Evolutionary conservation across 2,888 invertebrate genomes (phyloP).

Genomic region (Ceramica pisi): DNA sequence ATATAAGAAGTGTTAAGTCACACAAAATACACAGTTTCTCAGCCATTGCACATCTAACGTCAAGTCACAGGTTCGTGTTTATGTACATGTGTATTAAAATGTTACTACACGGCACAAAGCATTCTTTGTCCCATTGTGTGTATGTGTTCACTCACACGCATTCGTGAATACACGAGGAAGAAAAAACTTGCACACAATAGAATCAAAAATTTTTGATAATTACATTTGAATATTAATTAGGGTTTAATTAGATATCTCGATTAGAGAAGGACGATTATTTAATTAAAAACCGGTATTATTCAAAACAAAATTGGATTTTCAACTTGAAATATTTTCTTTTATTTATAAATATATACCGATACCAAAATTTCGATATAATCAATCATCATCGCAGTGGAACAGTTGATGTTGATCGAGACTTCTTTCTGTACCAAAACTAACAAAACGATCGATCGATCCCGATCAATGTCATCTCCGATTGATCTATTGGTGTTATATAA

Average conservation of each 20-base stretch:
- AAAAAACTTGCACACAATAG: constrained; percentile 68
- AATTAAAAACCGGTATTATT: not conserved
- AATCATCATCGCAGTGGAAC: no score
- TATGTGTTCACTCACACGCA: constrained; percentile 70
- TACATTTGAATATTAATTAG: constrained; percentile 53
- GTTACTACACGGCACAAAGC: constrained; percentile 75
- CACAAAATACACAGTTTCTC: constrained; percentile 56
- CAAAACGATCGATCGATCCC: no score
- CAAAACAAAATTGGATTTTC: not conserved
- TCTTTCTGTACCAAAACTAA: no score
- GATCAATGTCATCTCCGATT: no score
- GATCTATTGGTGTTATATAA: no score
- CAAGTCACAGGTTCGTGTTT: constrained; percentile 31
- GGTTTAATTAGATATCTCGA: constrained; percentile 31
- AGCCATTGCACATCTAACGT: constrained; percentile 59
- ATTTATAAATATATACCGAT: no score
- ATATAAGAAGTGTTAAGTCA: constrained; percentile 45
- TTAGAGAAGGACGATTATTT: constrained; percentile 3
- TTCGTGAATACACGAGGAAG: constrained; percentile 65
- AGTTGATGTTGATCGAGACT: no score
- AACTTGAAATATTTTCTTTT: not conserved
- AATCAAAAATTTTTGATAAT: constrained; percentile 60
- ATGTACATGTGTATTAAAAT: constrained; percentile 55
- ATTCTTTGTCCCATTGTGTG: constrained; percentile 81
- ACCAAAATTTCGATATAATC: no score